Evolutionary conservation across 2,113 vertebrate genomes (phyloP).

Genomic region (Psephotus haematonotus): DNA sequence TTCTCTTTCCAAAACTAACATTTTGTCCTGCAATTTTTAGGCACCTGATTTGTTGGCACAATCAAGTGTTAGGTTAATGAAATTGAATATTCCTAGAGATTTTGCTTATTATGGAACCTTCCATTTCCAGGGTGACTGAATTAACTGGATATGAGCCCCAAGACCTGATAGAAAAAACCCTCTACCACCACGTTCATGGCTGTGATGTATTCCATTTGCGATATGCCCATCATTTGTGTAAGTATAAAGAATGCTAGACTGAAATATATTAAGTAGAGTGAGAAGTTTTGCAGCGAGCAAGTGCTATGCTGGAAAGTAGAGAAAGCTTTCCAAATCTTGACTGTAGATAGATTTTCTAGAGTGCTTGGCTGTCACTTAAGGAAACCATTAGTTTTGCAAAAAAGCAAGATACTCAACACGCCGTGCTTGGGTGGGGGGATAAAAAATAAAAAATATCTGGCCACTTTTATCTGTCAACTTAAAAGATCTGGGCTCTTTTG

Average conservation of each 20-base stretch:
- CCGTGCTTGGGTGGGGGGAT: not conserved
- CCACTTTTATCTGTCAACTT: not conserved
- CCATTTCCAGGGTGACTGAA: conserved; percentile 86
- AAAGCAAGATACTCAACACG: not conserved
- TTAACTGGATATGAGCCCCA: conserved; percentile 94
- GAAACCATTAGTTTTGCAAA: conserved; percentile 22
- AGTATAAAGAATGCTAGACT: conserved; percentile 67
- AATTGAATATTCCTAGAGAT: not conserved
- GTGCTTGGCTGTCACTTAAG: conserved; percentile 1
- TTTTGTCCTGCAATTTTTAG: not conserved
- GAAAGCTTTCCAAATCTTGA: not conserved
- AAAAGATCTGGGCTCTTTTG: not conserved
- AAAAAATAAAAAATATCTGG: not conserved
- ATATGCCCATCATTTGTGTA: conserved; percentile 89
- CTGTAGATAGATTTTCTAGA: not conserved
- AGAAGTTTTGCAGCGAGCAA: not conserved
- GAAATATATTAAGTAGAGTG: not conserved
- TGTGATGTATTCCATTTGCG: conserved; percentile 91
- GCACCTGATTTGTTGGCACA: conserved; percentile 10
- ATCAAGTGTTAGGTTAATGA: not conserved
- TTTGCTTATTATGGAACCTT: not conserved
- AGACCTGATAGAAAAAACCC: conserved; percentile 94
- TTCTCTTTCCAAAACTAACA: conserved; percentile 56
- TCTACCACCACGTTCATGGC: conserved; percentile 92
- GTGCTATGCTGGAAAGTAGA: not conserved